These are phyloP conservation scores for Trichonephila clavata DNA, from an alignment of 1,140 invertebrate species.

Conservation along the genomic window DNA sequence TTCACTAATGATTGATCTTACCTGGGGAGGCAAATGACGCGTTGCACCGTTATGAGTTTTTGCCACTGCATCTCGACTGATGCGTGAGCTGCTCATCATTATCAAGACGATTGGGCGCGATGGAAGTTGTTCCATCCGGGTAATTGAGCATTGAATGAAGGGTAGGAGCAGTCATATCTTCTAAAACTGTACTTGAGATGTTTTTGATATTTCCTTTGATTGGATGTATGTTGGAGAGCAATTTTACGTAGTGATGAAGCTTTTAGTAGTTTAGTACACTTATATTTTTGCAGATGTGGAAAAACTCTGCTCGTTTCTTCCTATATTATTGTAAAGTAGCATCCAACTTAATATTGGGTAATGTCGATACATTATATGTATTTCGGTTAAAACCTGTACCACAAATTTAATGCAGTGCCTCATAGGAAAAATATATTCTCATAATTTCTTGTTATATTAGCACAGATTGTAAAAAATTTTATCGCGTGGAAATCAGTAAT, in stretches of 20 bases:
- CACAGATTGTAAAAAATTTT: too few species aligned
- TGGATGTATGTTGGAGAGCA: not conserved
- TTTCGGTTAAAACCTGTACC: too few species aligned
- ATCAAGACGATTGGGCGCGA: not conserved
- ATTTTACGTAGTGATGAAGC: not conserved
- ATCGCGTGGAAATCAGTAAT: too few species aligned
- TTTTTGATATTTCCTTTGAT: not conserved
- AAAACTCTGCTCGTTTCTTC: too few species aligned
- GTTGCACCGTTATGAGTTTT: not conserved
- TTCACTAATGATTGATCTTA: not conserved
- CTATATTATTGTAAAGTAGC: too few species aligned
- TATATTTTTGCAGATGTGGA: too few species aligned
- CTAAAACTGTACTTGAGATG: not conserved
- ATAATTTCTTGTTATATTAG: too few species aligned
- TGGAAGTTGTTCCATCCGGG: not conserved
- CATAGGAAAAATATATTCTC: too few species aligned
- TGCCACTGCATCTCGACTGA: not conserved
- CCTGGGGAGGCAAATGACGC: not conserved
- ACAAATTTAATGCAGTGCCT: too few species aligned
- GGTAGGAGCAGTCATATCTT: not conserved
- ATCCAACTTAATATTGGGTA: too few species aligned
- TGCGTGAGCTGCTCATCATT: not conserved
- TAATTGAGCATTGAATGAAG: constrained; percentile 1
- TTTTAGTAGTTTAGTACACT: not conserved
- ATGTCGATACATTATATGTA: too few species aligned